These are phyloP conservation scores for Poeciliopsis presidionis DNA, from an alignment of 2,797 vertebrate genomes.

Conservation along the genomic window DNA sequence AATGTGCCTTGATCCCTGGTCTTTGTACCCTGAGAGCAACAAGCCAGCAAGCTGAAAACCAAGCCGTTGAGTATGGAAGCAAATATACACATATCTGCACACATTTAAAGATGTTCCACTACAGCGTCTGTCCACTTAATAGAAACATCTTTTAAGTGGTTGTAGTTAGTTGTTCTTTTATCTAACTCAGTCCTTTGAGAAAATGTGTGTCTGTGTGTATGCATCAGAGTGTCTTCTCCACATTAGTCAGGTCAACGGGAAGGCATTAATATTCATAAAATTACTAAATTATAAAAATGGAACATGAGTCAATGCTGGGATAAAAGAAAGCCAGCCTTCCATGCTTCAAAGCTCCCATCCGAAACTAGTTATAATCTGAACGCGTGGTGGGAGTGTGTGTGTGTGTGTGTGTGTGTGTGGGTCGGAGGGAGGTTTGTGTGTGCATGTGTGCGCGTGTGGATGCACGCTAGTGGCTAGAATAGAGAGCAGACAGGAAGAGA, in stretches of 20 bases:
- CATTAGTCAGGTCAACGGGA: conserved; percentile 60
- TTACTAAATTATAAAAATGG: conserved; percentile 68
- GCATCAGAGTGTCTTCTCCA: conserved; percentile 30
- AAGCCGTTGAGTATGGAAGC: neutral
- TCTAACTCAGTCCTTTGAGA: conserved; percentile 13
- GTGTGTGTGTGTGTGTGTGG: neutral
- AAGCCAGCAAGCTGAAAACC: neutral
- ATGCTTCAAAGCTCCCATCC: conserved; percentile 64
- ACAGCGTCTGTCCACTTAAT: neutral
- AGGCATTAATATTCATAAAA: conserved; percentile 73
- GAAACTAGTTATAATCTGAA: conserved; percentile 58
- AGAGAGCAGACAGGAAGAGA: conserved; percentile 42
- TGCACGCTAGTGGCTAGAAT: conserved; percentile 43
- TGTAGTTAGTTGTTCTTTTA: conserved; percentile 18
- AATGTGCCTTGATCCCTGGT: neutral
- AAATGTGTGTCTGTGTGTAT: conserved; percentile 14
- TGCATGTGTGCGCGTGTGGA: neutral
- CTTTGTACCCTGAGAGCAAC: neutral
- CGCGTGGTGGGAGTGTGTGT: neutral
- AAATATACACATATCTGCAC: neutral
- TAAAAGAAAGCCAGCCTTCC: conserved; percentile 59
- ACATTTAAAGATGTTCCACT: neutral
- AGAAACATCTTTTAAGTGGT: conserved; percentile 15
- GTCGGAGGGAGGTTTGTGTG: neutral
- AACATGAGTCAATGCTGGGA: conserved; percentile 65